These are phyloP conservation scores for Hirundo rustica DNA, from an alignment of 2,797 vertebrate genomes.

Conservation along the genomic window DNA sequence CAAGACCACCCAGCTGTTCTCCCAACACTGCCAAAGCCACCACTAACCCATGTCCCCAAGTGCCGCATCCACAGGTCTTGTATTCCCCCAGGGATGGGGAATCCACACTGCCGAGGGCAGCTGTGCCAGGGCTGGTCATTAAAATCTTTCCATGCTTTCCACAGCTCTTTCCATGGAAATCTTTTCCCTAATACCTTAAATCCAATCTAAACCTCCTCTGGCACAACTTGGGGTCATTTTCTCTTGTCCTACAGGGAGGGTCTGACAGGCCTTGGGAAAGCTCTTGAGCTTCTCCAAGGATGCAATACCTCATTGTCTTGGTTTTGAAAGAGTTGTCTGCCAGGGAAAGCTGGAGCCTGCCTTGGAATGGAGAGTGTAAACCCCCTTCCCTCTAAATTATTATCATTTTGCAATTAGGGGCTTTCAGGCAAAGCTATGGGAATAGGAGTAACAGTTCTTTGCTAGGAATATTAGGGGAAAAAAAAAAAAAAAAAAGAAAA, in stretches of 20 bases:
- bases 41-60: fast-evolving
- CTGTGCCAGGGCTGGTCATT: background rate
- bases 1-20: background rate
- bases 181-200: background rate
- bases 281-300: fast-evolving
- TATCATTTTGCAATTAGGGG: too few relatives aligned
- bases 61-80: fast-evolving
- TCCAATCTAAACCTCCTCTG: background rate
- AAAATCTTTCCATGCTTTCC: background rate
- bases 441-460: too few relatives aligned
- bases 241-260: background rate
- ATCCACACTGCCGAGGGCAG: background rate
- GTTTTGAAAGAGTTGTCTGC: too few relatives aligned
- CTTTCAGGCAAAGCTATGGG: too few relatives aligned
- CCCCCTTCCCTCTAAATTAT: too few relatives aligned
- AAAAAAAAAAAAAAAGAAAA: too few relatives aligned
- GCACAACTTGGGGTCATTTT: fast-evolving
- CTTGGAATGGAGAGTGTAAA: too few relatives aligned
- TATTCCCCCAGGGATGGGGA: background rate
- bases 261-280: background rate
- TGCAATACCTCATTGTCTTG: fast-evolving
- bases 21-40: background rate
- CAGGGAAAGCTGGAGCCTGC: too few relatives aligned
- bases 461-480: too few relatives aligned
- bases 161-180: background rate